phyloP scores from a whole-genome alignment of 2,797 vertebrate genomes.

The Sebastes vulpes region DNA sequence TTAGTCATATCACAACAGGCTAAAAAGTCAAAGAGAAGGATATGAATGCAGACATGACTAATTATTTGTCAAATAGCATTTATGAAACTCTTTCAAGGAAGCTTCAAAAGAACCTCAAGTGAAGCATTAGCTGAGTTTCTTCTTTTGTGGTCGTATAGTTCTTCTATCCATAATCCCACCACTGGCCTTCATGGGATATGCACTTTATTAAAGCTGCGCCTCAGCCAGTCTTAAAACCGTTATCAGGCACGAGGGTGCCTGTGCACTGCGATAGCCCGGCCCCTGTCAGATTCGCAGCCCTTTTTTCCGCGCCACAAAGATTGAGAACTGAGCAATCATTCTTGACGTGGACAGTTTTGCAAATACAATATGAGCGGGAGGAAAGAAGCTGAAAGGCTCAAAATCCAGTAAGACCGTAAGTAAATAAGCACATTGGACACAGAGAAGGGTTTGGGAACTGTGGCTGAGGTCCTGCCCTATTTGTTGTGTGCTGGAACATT shows the following conservation, averaged over 20 bases:
- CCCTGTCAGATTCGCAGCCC: constrained; percentile 73
- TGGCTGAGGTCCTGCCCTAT: constrained; percentile 73
- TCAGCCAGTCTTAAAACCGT: constrained; percentile 62
- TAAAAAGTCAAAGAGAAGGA: constrained; percentile 56
- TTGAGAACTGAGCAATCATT: constrained; percentile 82
- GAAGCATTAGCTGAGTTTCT: constrained; percentile 63
- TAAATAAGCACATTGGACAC: constrained; percentile 86
- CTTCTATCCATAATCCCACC: constrained; percentile 75
- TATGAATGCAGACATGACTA: constrained; percentile 70
- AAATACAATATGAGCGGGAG: constrained; percentile 79
- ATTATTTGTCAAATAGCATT: constrained; percentile 74
- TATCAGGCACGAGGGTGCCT: constrained; percentile 73
- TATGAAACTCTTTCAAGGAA: constrained; percentile 46
- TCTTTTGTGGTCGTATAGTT: constrained; percentile 76
- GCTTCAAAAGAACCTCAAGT: constrained; percentile 68
- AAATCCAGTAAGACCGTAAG: constrained; percentile 82
- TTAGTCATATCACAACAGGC: constrained; percentile 48
- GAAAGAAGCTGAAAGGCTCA: constrained; percentile 78
- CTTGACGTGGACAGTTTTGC: constrained; percentile 77
- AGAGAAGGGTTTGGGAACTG: constrained; percentile 74
- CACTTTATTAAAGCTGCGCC: constrained; percentile 69
- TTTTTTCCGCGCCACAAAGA: constrained; percentile 66
- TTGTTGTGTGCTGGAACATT: constrained; percentile 73
- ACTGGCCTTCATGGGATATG: constrained; percentile 67
- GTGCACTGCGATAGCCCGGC: constrained; percentile 71